Conservation (phyloP, 2,888 invertebrate genomes). For the Megaustenia siamemsis region DNA sequence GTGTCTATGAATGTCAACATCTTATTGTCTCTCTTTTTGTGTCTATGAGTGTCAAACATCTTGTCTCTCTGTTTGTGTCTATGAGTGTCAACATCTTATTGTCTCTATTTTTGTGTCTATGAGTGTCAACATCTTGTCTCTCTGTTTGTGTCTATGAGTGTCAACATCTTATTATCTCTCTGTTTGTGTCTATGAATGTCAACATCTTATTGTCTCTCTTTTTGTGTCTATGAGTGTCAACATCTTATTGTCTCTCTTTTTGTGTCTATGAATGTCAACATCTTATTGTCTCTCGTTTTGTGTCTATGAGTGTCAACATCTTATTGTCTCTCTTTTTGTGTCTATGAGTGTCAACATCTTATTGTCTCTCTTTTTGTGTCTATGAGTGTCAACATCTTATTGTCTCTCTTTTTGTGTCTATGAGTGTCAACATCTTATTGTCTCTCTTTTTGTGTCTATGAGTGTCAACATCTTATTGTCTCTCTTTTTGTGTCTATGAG, state of each 20-base stretch:
- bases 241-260: too few species aligned
- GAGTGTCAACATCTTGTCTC: background rate
- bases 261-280: too few species aligned
- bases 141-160: background rate
- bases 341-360: too few species aligned
- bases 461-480: too few species aligned
- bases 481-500: too few species aligned
- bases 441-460: too few species aligned
- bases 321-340: background rate
- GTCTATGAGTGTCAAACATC: background rate
- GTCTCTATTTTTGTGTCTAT: background rate
- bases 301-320: background rate
- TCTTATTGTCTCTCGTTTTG: background rate
- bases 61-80: background rate
- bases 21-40: background rate
- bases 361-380: too few species aligned
- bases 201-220: background rate
- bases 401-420: too few species aligned
- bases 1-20: background rate
- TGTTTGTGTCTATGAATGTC: background rate
- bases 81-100: background rate
- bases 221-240: too few species aligned
- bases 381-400: too few species aligned
- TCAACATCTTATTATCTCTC: background rate
- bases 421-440: too few species aligned